Base-by-base conservation (phyloP, 1,140 invertebrate genomes). In the Camponotus floridanus region DNA sequence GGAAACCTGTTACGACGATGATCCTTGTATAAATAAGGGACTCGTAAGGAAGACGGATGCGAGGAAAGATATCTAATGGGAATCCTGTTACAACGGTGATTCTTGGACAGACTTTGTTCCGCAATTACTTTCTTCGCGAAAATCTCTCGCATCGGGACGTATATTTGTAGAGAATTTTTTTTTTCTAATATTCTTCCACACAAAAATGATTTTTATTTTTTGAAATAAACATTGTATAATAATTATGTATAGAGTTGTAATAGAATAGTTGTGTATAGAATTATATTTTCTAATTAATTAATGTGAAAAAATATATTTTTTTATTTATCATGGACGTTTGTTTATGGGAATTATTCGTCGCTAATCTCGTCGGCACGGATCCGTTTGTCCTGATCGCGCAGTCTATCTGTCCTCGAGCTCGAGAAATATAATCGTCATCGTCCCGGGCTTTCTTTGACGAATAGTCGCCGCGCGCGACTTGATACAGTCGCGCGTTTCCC, bases 401-500 rank as follows among this genome's bases (percentile, higher is more conserved):
- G 1, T 67, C 13, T 2, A n/a, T 26, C n/a, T 1, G 21, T 18
- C 48, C 0, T 1, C 55, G 42, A 13, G 18, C 42, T 70, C 73
- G 86, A 15, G 67, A 76, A 61, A 45, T 51, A 51, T 42, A 1
- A 59, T 57, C 51, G 7, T 61, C n/a, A 31, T 51, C 13, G 11
- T 18, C 70, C 33, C 76, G 68, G 79, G 61, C 81, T 88, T 91
- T 91, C 90, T 91, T 91, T 74, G 70, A 36, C 71, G 74, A 68
- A 80, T 67, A 90, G 87, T 86, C 86, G 57, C 11, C 64, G 68
- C 31, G 76, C 89, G 48, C 48, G 48, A 86, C 90, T 91, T 91
- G 80, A 87, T 91, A 74, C 55, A 73, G 48, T 51, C 48, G 48
- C 79, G 68, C 68, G 85, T 85, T 85, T 71, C 84, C 76, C 87